Evolutionary conservation across 2,113 vertebrate species (phyloP), one percentile per base, ranked within the genome.

Genomic region (Nicator chloris): DNA sequence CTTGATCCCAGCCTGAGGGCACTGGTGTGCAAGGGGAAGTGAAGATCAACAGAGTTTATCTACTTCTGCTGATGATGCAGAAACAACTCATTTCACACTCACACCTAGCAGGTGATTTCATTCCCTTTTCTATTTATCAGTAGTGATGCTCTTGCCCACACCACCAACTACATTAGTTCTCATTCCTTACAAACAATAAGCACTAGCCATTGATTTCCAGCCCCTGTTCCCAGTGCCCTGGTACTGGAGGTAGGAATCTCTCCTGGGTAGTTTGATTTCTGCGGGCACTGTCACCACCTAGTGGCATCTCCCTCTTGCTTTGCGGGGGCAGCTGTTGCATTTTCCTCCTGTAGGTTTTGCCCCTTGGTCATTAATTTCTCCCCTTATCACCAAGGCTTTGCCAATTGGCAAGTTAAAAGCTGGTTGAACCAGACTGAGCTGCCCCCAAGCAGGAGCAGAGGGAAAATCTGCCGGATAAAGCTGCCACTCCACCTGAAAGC

Each of bases 241-340:
- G 10, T 1, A 0, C 54, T 4, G 26, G 33, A 27, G 81, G 13
- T 12, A 12, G 18, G 30, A 6, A 22, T 78, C 15, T 69, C 21
- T 2, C 47, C 44, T 1, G 49, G 57, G 11, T 5, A 5, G 20
- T 31, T 77, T 18, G 17, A 31, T 83, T 95, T 90, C 85, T 45
- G 27, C n/a, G 64, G 90, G 90, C 64, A 23, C 56, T 96, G 93
- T 81, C 96, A 86, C 95, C 94, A 96, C 68, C 92, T 96, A 96
- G 95, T 96, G 96, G 95, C 85, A 90, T 4, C 35, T 78, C 13
- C 0, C 59, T 40, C 1, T 0, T 9, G 64, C 47, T 20, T 28
- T 40, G 51, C 4, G 20, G 39, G 61, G 71, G n/a, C 59, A 77
- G 75, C 50, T 10, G 12, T 1, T 8, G 24, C 9, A 0, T 24